phyloP scores from a whole-genome alignment of 2,888 invertebrate species.

The Agrochola macilenta region DNA sequence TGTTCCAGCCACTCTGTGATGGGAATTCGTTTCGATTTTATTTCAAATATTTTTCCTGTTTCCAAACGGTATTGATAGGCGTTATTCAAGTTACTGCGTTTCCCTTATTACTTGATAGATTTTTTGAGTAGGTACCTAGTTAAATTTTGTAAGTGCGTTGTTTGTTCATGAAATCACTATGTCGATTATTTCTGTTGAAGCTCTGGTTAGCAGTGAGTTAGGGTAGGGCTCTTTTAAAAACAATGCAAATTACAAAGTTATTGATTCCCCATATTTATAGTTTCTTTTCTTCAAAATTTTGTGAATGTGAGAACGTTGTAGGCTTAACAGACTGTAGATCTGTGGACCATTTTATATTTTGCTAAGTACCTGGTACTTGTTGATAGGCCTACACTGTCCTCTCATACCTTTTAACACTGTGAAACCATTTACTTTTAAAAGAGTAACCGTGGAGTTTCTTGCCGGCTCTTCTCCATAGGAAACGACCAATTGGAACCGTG shows the following conservation, averaged over 20 bases:
- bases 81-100: conserved; percentile 15
- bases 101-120: conserved; percentile 2
- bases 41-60: conserved; percentile 61
- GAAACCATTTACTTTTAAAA: no score
- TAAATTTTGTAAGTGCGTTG: not conserved
- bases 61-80: conserved; percentile 48
- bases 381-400: no score
- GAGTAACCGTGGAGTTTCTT: no score
- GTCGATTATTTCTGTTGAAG: not conserved
- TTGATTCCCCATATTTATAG: not conserved
- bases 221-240: conserved; percentile 1
- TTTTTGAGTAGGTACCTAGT: not conserved
- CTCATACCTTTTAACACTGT: no score
- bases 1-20: conserved; percentile 71
- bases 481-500: no score
- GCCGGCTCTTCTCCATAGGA: no score
- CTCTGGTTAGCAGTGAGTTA: not conserved
- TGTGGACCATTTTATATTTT: no score
- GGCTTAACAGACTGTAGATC: no score
- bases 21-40: conserved; percentile 67
- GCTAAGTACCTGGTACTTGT: no score
- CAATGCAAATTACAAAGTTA: not conserved
- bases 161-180: not conserved
- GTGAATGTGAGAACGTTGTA: no score
- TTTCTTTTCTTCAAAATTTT: no score